phyloP scores from a whole-genome alignment of 2,797 vertebrate species.

The Lutra lutra region DNA sequence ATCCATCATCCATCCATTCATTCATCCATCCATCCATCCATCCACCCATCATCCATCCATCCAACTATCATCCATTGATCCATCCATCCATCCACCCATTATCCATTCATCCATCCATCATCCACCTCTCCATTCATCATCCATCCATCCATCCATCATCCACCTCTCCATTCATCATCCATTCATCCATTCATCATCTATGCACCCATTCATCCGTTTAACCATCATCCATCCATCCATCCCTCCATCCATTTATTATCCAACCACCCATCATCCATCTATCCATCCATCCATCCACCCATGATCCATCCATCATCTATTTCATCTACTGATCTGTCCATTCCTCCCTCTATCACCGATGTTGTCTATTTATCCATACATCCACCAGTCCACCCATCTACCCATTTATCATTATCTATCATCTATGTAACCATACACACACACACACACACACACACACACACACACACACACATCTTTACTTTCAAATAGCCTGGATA shows the following conservation, averaged over 20 bases:
- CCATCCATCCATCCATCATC: too few relatives aligned
- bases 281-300: too few relatives aligned
- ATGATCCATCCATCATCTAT: background rate
- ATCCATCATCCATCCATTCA: background rate
- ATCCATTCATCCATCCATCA: background rate
- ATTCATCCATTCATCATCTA: background rate
- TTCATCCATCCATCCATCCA: too few relatives aligned
- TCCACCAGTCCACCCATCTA: background rate
- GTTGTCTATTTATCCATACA: background rate
- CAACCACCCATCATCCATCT: background rate
- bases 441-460: too few relatives aligned
- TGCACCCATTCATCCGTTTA: background rate
- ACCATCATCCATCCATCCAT: too few relatives aligned
- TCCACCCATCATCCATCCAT: background rate
- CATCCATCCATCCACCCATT: background rate
- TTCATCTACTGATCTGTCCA: background rate
- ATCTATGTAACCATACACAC: background rate
- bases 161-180: background rate
- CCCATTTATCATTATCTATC: too few relatives aligned
- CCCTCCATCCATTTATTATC: background rate
- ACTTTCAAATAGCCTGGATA: background rate
- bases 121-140: too few relatives aligned
- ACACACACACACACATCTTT: rapidly evolving
- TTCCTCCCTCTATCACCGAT: background rate
- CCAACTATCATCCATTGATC: too few relatives aligned